Conservation (phyloP, 2,113 vertebrate genomes). For the Tricholaema leucomelas region DNA sequence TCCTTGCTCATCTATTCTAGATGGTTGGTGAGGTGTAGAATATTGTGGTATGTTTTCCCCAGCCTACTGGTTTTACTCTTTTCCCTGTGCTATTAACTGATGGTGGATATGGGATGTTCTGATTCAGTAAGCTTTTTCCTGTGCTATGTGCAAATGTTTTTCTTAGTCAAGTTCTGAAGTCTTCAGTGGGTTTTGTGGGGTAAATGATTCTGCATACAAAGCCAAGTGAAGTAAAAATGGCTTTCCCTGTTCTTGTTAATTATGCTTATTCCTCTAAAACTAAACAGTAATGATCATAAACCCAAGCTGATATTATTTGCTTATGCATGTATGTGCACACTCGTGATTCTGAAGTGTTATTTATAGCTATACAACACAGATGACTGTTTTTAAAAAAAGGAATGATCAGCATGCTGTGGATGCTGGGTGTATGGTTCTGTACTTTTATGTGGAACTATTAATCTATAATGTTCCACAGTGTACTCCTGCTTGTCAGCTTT, state of each 20-base stretch:
- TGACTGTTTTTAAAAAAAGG: constrained; percentile 41
- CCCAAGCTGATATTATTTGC: not conserved
- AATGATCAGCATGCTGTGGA: constrained; percentile 13
- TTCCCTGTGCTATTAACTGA: not conserved
- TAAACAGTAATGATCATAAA: constrained; percentile 5
- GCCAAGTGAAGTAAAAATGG: not conserved
- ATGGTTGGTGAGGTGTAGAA: not conserved
- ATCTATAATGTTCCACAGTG: not conserved
- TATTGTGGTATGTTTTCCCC: not conserved
- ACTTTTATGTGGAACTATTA: constrained; percentile 7
- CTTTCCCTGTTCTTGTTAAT: not conserved
- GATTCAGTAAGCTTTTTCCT: not conserved
- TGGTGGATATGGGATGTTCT: not conserved
- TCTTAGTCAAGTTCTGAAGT: not conserved
- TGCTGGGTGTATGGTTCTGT: constrained; percentile 22
- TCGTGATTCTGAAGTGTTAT: constrained; percentile 55
- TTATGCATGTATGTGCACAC: constrained; percentile 16
- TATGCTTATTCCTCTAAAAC: not conserved
- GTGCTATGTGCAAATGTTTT: not conserved
- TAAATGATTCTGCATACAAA: not conserved
- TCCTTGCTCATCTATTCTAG: not conserved
- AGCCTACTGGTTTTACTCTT: not conserved
- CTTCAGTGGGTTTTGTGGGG: not conserved
- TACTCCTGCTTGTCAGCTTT: not conserved
- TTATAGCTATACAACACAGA: constrained; percentile 58